A percentile compares a stretch with the other conserved stretches of the same genome.
Conservation (phyloP, 2,113 vertebrate genomes). For the Dasyprocta punctata region DNA sequence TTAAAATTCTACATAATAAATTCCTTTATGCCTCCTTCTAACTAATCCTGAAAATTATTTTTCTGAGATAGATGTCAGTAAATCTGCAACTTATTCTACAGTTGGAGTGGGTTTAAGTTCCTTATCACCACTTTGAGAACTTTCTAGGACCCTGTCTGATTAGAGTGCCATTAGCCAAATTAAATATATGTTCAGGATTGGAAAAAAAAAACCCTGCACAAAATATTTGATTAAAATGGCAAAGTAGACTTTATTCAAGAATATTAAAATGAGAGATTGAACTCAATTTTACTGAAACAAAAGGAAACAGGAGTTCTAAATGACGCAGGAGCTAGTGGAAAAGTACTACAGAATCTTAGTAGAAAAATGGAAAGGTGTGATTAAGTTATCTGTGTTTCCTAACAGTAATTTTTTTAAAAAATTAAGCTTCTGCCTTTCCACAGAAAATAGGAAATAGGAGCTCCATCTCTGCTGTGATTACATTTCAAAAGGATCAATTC, state of each 20-base stretch:
- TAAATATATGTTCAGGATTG: background rate
- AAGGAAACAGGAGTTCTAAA: background rate
- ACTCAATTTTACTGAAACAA: background rate
- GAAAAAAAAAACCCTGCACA: background rate
- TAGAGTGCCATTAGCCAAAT: background rate
- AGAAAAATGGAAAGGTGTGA: background rate
- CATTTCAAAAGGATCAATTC: background rate
- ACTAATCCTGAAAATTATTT: background rate
- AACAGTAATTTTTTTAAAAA: background rate
- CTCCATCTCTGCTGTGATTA: background rate
- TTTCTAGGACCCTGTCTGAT: background rate
- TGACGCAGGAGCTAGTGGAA: background rate
- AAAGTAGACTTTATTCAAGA: background rate
- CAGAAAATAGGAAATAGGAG: background rate
- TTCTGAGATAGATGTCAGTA: background rate
- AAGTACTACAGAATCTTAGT: background rate
- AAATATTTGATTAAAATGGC: background rate
- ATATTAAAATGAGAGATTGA: background rate
- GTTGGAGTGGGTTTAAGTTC: background rate
- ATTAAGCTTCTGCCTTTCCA: background rate
- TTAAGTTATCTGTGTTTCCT: background rate
- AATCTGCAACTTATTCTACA: background rate
- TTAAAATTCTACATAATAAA: background rate
- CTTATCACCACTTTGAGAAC: background rate
- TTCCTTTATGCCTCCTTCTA: background rate